A percentile compares a stretch with the other conserved stretches of the same genome.
Evolutionary conservation across 2,888 invertebrate genomes (phyloP).

Genomic region (Zelleria hepariella): DNA sequence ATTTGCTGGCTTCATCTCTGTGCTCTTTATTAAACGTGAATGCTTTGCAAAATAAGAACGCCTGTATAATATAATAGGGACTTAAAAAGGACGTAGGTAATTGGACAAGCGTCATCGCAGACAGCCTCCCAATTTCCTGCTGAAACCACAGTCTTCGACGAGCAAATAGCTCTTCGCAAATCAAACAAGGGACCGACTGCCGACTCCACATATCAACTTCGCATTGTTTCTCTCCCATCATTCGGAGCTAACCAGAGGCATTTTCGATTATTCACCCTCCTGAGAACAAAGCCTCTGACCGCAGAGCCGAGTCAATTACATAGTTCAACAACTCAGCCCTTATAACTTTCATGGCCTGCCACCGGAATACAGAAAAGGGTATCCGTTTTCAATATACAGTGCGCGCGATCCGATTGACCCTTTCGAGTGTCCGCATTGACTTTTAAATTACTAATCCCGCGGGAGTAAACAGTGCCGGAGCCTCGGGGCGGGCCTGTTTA

Average conservation of each 20-base stretch:
- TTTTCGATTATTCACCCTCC: conserved; percentile 67
- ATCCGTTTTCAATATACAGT: conserved; percentile 69
- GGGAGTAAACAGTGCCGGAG: conserved; percentile 60
- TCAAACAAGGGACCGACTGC: conserved; percentile 66
- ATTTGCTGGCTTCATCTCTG: conserved; percentile 29
- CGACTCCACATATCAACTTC: conserved; percentile 69
- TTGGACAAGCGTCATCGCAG: conserved; percentile 56
- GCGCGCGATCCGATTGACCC: conserved; percentile 65
- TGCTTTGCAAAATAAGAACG: background rate
- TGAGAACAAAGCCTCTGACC: conserved; percentile 68
- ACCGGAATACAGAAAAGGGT: conserved; percentile 71
- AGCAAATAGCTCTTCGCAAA: conserved; percentile 69
- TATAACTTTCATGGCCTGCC: conserved; percentile 70
- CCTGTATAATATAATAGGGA: conserved; percentile 32
- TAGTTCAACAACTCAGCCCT: conserved; percentile 72
- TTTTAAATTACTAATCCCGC: conserved; percentile 72
- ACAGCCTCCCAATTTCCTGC: conserved; percentile 61
- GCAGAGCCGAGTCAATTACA: conserved; percentile 71
- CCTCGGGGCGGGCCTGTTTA: conserved; percentile 57
- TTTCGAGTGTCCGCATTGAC: conserved; percentile 71
- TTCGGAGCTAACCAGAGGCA: conserved; percentile 66
- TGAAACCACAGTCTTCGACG: conserved; percentile 51
- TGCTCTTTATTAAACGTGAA: conserved; percentile 31
- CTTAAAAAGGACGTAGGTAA: conserved; percentile 54
- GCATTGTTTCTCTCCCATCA: conserved; percentile 65